phyloP scores from a whole-genome alignment of 2,888 invertebrate genomes.

The Rugalucina vietnamica region DNA sequence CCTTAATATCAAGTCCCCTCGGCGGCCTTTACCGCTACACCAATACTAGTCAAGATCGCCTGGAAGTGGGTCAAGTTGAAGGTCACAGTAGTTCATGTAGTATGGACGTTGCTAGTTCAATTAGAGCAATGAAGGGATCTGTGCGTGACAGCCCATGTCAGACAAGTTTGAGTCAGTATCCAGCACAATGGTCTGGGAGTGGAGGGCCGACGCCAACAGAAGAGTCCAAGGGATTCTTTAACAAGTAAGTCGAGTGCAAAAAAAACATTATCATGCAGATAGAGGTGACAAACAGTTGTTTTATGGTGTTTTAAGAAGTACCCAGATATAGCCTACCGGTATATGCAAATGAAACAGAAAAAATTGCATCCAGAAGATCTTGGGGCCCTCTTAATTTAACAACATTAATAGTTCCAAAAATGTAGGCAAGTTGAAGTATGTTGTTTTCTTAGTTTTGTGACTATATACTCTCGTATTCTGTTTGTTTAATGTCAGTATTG shows the following conservation, averaged over 20 bases:
- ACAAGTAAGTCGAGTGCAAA: conserved; percentile 5
- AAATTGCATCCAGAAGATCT: no score
- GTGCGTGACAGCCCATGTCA: background rate
- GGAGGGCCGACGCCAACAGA: background rate
- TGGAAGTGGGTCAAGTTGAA: background rate
- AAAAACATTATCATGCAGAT: no score
- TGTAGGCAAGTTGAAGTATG: no score
- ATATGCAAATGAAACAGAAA: no score
- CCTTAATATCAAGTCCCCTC: background rate
- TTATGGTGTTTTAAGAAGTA: no score
- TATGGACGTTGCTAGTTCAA: background rate
- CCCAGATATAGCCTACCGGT: no score
- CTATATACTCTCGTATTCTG: no score
- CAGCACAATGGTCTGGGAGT: background rate
- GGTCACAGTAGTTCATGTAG: background rate
- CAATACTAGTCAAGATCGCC: background rate
- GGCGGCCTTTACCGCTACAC: background rate
- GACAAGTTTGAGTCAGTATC: background rate
- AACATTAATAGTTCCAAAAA: no score
- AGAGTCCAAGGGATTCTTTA: background rate
- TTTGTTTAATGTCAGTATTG: no score
- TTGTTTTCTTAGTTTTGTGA: no score
- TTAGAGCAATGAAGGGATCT: background rate
- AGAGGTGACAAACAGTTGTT: no score
- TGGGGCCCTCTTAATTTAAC: no score